Conservation (phyloP, 2,797 vertebrate genomes). For the Somateria mollissima region DNA sequence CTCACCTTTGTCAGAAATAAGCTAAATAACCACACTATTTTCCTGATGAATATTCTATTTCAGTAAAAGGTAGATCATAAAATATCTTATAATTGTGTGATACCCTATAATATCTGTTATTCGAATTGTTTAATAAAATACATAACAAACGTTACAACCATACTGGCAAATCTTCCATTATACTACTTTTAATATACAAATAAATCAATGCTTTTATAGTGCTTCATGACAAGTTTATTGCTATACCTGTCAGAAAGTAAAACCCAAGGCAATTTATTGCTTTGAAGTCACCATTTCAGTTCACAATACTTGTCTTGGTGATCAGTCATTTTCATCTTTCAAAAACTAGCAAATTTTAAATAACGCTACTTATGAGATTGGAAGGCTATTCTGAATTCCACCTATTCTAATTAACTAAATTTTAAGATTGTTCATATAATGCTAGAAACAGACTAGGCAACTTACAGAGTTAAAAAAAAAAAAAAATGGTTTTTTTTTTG, state of each 20-base stretch:
- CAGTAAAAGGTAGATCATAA: neutral
- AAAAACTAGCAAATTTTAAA: neutral
- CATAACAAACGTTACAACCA: neutral
- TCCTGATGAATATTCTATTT: neutral
- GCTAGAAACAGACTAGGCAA: neutral
- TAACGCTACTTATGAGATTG: neutral
- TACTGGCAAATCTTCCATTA: neutral
- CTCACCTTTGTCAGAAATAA: neutral
- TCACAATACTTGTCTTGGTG: neutral
- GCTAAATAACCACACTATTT: neutral
- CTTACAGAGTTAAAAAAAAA: neutral
- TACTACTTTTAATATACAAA: neutral
- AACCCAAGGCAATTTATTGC: neutral
- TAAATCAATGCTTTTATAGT: slow-evolving; percentile 1
- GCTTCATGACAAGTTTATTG: neutral
- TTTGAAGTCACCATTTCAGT: neutral
- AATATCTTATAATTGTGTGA: neutral
- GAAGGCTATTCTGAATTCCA: neutral
- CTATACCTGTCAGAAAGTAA: neutral
- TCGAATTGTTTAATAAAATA: neutral
- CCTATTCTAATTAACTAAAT: neutral
- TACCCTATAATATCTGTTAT: neutral
- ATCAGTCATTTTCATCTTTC: neutral
- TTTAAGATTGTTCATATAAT: neutral
- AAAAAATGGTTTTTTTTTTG: rapidly evolving